Evolutionary conservation across 1,140 invertebrate genomes (phyloP), one percentile per base, ranked within the genome.

Genomic region (Drosophila nigrodunni): DNA sequence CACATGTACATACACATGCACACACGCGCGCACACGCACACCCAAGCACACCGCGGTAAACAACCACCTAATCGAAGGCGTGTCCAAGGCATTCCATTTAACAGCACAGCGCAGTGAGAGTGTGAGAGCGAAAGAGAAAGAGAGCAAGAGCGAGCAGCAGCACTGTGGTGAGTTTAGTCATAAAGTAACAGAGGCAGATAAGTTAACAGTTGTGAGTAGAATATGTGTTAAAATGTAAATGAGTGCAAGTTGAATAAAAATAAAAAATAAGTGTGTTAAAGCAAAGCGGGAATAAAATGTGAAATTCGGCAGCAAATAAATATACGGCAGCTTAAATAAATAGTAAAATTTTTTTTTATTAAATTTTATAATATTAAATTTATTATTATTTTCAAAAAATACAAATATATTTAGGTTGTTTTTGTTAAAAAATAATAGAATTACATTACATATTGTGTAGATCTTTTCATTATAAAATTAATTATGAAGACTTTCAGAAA

Each of bases 31-130:
- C 47, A n/a, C 39, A 67, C 41, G 11, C 47, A n/a, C 39, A 6
- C 49, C 43, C n/a, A 13, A 7, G 39, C 39, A 30, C 39, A 7
- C 13, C 18, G 25, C 25, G 25, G 13, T 6, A 55, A 60, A 39
- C 73, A 76, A 76, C 67, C 67, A 71, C 68, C 68, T n/a, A 61
- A 72, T 60, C 46, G 67, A 49, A 65, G 69, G 62, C 70, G 74
- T 77, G 69, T 57, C 69, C 9, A 68, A 50, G n/a, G 37, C 64
- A 44, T 25, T 18, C 21, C 62, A 21, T 37, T 30, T 18, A 52
- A 35, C 54, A 55, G 52, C 43, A 35, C 44, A 44, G 54, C 15
- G n/a, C 30, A 41, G 72, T 10, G 39, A n/a, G 50, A 37, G 58
- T 15, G 52, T 9, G 35, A 11, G 55, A 43, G 49, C 37, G 25